Conservation (phyloP, 2,113 vertebrate genomes). For the Chlorocebus sabaeus region DNA sequence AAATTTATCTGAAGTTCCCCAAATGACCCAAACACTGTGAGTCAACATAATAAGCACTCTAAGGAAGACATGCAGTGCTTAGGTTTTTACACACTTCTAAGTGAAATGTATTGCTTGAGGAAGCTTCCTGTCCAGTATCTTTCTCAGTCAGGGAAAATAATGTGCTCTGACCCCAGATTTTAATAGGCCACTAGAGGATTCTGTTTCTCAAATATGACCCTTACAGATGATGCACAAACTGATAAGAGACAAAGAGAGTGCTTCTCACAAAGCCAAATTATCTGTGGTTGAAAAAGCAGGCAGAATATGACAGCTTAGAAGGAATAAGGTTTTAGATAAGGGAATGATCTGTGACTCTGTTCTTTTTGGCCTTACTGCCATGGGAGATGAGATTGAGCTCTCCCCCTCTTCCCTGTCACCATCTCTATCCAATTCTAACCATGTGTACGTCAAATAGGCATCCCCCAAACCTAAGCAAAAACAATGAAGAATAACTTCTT, state of each 20-base stretch:
- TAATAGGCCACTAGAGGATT: constrained; percentile 36
- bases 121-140: not conserved
- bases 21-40: not conserved
- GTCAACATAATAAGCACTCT: not conserved
- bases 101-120: constrained; percentile 15
- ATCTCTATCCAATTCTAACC: not conserved
- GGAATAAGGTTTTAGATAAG: not conserved
- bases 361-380: not conserved
- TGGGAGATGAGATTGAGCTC: not conserved
- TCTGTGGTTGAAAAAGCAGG: not conserved
- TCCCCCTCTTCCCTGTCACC: not conserved
- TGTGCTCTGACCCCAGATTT: constrained; percentile 1
- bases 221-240: not conserved
- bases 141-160: not conserved
- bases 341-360: not conserved
- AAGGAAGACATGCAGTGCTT: not conserved
- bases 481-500: not conserved
- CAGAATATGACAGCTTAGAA: not conserved
- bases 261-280: constrained; percentile 2
- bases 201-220: not conserved
- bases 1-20: not conserved
- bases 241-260: constrained; percentile 35
- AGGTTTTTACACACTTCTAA: not conserved
- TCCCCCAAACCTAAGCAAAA: not conserved
- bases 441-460: not conserved